A percentile compares a stretch with the other conserved stretches of the same genome.
Evolutionary conservation across 2,888 invertebrate genomes (phyloP).

Genomic region (Tetrapedia diversipes): DNA sequence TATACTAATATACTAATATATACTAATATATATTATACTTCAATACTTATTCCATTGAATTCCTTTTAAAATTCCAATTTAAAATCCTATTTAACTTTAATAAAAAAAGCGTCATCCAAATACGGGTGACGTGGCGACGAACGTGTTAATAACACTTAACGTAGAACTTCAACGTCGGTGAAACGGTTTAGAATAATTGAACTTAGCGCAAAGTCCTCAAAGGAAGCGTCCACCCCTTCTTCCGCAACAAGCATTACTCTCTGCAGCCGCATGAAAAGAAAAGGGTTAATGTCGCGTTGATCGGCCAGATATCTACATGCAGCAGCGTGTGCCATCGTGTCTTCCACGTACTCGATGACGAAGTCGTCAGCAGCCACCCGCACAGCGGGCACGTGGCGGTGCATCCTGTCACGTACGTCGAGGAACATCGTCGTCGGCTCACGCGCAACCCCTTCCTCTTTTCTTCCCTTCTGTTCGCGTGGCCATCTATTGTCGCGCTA

Average conservation of each 20-base stretch:
- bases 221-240: too few relatives aligned
- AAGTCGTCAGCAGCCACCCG: slow-evolving; percentile 52
- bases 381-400: slow-evolving; percentile 71
- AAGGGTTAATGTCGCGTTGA: slow-evolving; percentile 23
- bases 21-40: too few relatives aligned
- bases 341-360: slow-evolving; percentile 45
- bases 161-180: too few relatives aligned
- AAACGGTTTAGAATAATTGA: too few relatives aligned
- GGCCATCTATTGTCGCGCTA: slow-evolving; percentile 60
- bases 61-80: too few relatives aligned
- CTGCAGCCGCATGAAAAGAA: slow-evolving; percentile 3
- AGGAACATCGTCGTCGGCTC: slow-evolving; percentile 65
- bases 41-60: too few relatives aligned
- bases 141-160: too few relatives aligned
- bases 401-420: slow-evolving; percentile 74
- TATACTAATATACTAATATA: too few relatives aligned
- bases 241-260: not conserved
- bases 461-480: slow-evolving; percentile 36
- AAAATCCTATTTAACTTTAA: too few relatives aligned
- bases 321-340: slow-evolving; percentile 29
- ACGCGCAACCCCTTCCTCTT: slow-evolving; percentile 41
- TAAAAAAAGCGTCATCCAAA: too few relatives aligned
- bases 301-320: slow-evolving; percentile 16
- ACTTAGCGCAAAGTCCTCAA: too few relatives aligned
- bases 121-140: too few relatives aligned